phyloP scores from a whole-genome alignment of 2,797 vertebrate species.

The Salmo trutta region DNA sequence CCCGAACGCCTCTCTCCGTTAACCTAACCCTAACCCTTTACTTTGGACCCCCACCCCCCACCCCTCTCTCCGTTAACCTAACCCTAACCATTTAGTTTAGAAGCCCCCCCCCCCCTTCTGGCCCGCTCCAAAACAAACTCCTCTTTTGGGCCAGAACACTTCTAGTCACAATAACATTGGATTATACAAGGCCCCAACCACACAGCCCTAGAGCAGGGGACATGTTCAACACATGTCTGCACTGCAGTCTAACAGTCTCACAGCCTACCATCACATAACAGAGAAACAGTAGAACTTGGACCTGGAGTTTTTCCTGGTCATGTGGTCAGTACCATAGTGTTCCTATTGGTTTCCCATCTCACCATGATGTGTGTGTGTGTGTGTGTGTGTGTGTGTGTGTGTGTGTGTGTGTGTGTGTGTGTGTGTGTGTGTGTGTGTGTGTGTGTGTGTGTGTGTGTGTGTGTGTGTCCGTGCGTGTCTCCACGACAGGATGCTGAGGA shows the following conservation, averaged over 20 bases:
- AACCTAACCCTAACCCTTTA: too few species aligned
- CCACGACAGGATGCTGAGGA: slow-evolving; percentile 88
- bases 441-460: slow-evolving; percentile 11
- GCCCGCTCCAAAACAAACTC: slow-evolving; percentile 17
- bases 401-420: slow-evolving; percentile 12
- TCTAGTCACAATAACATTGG: not conserved
- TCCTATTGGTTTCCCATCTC: not conserved
- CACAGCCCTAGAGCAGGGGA: not conserved
- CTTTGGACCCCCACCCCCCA: not conserved
- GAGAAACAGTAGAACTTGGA: not conserved
- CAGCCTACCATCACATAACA: not conserved
- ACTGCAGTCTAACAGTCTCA: not conserved
- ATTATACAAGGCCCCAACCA: not conserved
- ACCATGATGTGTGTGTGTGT: too few species aligned
- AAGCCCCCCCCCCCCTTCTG: not conserved
- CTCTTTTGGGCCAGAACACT: not conserved
- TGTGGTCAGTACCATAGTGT: not conserved
- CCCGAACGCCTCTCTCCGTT: too few species aligned
- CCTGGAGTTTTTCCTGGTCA: not conserved
- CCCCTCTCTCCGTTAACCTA: not conserved
- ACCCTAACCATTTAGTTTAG: not conserved
- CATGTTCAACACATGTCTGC: not conserved
- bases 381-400: slow-evolving; percentile 15
- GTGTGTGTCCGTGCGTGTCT: slow-evolving; percentile 15
- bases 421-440: not conserved